Conservation (phyloP, 1,140 invertebrate species). For the Oryctes rhinoceros region DNA sequence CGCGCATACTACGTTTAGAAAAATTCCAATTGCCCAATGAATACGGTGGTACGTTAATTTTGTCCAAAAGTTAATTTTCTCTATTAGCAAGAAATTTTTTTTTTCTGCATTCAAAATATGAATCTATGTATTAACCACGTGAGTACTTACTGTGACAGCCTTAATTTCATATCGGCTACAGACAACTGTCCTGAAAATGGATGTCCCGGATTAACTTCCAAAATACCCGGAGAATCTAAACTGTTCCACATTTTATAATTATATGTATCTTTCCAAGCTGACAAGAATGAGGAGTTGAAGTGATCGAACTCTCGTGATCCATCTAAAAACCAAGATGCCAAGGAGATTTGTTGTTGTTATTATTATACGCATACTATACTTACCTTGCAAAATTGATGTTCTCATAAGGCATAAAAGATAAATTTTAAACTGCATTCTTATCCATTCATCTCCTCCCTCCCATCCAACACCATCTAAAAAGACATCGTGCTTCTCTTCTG, state of each 20-base stretch:
- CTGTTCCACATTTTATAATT: slow-evolving; percentile 88
- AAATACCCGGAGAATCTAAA: slow-evolving; percentile 68
- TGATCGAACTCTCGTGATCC: slow-evolving; percentile 82
- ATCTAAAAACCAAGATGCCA: slow-evolving; percentile 61
- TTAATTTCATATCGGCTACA: slow-evolving; percentile 92
- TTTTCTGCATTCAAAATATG: too few relatives aligned
- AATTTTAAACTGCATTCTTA: slow-evolving; percentile 91
- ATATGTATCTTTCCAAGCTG: slow-evolving; percentile 86
- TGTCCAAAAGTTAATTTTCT: too few relatives aligned
- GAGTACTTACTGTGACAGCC: slow-evolving; percentile 84
- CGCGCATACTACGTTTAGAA: too few relatives aligned
- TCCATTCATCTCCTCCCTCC: slow-evolving; percentile 96
- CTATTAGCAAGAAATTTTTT: too few relatives aligned
- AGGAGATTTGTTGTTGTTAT: too few relatives aligned
- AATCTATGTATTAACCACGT: too few relatives aligned
- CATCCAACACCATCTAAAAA: slow-evolving; percentile 82
- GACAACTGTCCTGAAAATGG: slow-evolving; percentile 92
- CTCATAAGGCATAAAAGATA: slow-evolving; percentile 90
- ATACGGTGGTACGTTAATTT: too few relatives aligned
- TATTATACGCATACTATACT: not conserved
- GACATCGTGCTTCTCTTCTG: slow-evolving; percentile 79
- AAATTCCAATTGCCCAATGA: too few relatives aligned
- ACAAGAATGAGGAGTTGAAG: slow-evolving; percentile 87
- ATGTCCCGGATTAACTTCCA: slow-evolving; percentile 79
- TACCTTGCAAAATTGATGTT: slow-evolving; percentile 81